phyloP scores from a whole-genome alignment of 30 jellyfish, hydroid and myxozoan genomes.

The Turritopsis dohrnii region DNA sequence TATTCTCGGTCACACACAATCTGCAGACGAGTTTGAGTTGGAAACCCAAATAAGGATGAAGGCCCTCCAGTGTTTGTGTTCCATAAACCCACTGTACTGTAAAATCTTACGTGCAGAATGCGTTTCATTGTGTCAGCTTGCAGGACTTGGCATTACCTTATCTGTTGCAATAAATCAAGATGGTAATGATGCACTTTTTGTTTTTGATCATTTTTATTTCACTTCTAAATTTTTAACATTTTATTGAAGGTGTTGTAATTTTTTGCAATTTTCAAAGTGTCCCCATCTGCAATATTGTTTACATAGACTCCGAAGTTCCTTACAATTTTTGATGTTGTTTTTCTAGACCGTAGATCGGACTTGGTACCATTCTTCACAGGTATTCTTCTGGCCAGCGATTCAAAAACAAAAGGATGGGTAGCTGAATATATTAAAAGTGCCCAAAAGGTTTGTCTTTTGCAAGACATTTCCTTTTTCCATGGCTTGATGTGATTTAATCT shows the following conservation, averaged over 20 bases:
- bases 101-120: conserved; percentile 73
- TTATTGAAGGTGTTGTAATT: too few relatives aligned
- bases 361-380: conserved; percentile 81
- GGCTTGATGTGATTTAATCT: too few relatives aligned
- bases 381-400: conserved; percentile 64
- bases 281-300: too few relatives aligned
- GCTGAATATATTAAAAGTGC: conserved; percentile 65
- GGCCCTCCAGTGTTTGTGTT: conserved; percentile 60
- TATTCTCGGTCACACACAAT: conserved; percentile 50
- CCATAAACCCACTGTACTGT: conserved; percentile 60
- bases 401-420: conserved; percentile 64
- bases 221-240: too few relatives aligned
- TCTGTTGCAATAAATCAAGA: conserved; percentile 28
- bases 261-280: too few relatives aligned
- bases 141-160: conserved; percentile 75
- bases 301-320: too few relatives aligned
- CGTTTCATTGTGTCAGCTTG: conserved; percentile 56
- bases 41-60: conserved; percentile 52
- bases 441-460: conserved; percentile 56
- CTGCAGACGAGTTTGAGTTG: conserved; percentile 45
- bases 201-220: too few relatives aligned
- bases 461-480: not conserved
- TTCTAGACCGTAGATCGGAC: conserved; percentile 48
- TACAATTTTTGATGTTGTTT: not conserved
- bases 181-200: conserved; percentile 8